Evolutionary conservation across 2,113 vertebrate genomes (phyloP).

Genomic region (Apteryx owenii): DNA sequence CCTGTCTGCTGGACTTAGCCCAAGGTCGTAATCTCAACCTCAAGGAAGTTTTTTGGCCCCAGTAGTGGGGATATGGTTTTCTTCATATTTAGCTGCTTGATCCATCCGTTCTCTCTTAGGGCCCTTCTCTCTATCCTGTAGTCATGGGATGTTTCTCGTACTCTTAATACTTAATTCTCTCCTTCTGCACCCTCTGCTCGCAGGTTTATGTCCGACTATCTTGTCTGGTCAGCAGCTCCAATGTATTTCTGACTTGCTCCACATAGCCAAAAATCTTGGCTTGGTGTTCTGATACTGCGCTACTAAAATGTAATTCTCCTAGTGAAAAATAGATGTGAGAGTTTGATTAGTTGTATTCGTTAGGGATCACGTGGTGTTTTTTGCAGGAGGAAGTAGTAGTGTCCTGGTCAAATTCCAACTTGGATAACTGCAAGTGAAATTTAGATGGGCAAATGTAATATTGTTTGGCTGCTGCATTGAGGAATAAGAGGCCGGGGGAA

Average conservation of each 20-base stretch:
- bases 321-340: background rate
- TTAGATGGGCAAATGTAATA: background rate
- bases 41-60: background rate
- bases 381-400: constrained; percentile 13
- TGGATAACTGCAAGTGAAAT: background rate
- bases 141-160: background rate
- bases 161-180: background rate
- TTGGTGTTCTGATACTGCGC: background rate
- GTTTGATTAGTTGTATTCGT: background rate
- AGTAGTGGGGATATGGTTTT: accelerated
- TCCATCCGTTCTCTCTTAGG: background rate
- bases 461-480: background rate
- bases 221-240: background rate
- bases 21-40: background rate
- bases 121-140: background rate
- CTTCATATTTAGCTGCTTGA: background rate
- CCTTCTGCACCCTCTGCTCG: background rate
- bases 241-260: background rate
- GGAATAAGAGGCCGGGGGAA: background rate
- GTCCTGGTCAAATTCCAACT: constrained; percentile 42
- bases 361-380: background rate
- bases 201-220: background rate
- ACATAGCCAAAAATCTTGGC: background rate
- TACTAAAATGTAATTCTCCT: background rate
- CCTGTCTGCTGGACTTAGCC: background rate